Evolutionary conservation across 23 tunicate genomes (phyloP).

Genomic region (Phallusia fumigata): DNA sequence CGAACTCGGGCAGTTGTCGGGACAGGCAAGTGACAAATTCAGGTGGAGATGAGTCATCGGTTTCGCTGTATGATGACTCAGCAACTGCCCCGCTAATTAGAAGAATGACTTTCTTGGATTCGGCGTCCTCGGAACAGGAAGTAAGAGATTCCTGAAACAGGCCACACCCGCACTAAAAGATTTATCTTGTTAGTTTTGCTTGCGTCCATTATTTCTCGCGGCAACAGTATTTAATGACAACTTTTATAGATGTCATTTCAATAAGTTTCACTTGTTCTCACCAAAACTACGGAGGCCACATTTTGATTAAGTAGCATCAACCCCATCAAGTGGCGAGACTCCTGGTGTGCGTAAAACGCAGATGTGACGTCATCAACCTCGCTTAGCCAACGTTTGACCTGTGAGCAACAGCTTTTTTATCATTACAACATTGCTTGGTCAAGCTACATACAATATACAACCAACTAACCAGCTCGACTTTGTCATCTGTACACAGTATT

Average conservation of each 20-base stretch:
- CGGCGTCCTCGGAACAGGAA: not conserved
- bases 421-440: too few species aligned
- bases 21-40: not conserved
- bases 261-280: not conserved
- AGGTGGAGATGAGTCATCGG: not conserved
- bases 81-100: not conserved
- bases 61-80: not conserved
- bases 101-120: not conserved
- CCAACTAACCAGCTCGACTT: not conserved
- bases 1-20: not conserved
- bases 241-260: too few species aligned
- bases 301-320: not conserved
- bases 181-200: too few species aligned
- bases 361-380: not conserved
- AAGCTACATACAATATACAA: too few species aligned
- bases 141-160: not conserved
- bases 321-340: constrained; percentile 9
- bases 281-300: not conserved
- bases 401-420: too few species aligned
- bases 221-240: too few species aligned
- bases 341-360: not conserved
- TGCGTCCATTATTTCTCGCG: too few species aligned
- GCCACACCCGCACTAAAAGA: too few species aligned
- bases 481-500: not conserved
- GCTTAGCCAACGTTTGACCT: not conserved